Percentiles rank a stretch among this genome's conserved stretches.
These are phyloP conservation scores for Lophochroa leadbeateri DNA, from an alignment of 2,113 vertebrate genomes.

Conservation along the genomic window DNA sequence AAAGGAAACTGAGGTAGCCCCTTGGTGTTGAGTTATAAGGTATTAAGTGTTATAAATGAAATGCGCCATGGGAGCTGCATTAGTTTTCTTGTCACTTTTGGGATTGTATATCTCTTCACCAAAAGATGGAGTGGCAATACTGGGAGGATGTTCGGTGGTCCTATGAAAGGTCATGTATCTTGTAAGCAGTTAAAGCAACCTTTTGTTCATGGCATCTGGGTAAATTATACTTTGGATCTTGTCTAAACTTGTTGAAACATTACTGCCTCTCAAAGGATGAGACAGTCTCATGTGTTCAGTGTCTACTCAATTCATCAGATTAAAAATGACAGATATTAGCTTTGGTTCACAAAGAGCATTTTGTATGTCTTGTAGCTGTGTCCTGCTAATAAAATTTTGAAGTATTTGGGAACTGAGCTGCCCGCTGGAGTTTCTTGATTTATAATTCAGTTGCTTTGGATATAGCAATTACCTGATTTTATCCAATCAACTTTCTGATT, in stretches of 20 bases:
- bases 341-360: conserved; percentile 40
- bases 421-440: conserved; percentile 27
- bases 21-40: not conserved
- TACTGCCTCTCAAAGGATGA: not conserved
- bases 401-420: not conserved
- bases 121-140: not conserved
- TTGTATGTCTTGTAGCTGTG: conserved; percentile 10
- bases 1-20: not conserved
- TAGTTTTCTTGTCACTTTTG: not conserved
- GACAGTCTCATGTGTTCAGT: conserved; percentile 4
- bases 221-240: not conserved
- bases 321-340: conserved; percentile 38
- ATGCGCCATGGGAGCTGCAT: not conserved
- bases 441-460: conserved; percentile 7
- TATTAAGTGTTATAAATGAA: not conserved
- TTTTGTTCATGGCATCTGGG: not conserved
- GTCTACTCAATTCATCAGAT: conserved; percentile 44
- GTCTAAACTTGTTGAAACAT: not conserved
- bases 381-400: conserved; percentile 21
- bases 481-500: not conserved
- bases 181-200: not conserved
- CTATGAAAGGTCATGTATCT: not conserved
- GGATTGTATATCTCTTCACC: not conserved
- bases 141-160: not conserved
- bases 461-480: not conserved